phyloP scores from a whole-genome alignment of 2,888 invertebrate genomes.

The Ametastegia equiseti region DNA sequence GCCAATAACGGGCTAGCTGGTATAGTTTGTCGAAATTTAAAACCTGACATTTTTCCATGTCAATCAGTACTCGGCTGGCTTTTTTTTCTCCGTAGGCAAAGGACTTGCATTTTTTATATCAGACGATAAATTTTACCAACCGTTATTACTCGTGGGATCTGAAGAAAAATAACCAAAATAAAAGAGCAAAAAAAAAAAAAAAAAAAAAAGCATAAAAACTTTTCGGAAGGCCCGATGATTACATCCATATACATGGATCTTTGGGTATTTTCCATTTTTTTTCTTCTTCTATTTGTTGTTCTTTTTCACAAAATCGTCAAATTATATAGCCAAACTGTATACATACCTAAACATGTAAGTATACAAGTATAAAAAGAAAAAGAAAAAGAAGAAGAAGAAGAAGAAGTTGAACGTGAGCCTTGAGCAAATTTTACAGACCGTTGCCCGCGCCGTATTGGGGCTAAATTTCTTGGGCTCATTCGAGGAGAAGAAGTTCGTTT shows the following conservation, averaged over 20 bases:
- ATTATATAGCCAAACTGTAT: no score
- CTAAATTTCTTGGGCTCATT: not conserved
- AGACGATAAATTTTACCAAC: no score
- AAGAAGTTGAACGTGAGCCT: not conserved
- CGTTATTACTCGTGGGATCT: no score
- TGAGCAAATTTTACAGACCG: not conserved
- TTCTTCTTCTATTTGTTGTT: not conserved
- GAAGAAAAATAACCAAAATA: no score
- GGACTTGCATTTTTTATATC: not conserved
- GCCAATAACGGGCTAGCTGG: not conserved
- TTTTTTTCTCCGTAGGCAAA: not conserved
- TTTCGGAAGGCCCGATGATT: no score
- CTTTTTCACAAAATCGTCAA: no score
- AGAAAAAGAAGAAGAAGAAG: not conserved
- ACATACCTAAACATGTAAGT: no score
- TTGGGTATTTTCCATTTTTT: not conserved
- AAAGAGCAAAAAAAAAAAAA: no score
- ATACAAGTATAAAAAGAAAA: no score
- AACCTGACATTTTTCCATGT: slow-evolving; percentile 22
- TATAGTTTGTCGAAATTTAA: not conserved
- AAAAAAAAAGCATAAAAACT: not conserved
- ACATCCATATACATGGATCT: not conserved
- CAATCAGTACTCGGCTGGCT: not conserved
- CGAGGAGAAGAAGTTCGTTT: not conserved
- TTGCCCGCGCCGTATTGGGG: not conserved